Conservation (phyloP, 2,113 vertebrate genomes). For the Scomber japonicus region DNA sequence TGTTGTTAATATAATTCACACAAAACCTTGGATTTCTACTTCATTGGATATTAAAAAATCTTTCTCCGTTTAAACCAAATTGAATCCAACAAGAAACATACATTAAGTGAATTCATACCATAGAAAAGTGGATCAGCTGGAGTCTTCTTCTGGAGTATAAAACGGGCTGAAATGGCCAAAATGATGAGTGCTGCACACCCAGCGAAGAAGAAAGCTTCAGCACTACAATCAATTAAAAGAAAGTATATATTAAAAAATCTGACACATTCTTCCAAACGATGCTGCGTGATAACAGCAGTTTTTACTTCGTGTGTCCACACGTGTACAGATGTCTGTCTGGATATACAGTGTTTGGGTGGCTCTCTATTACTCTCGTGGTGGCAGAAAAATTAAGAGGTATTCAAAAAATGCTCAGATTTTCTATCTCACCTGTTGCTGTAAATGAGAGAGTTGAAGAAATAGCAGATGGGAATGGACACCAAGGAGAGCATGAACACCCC, state of each 20-base stretch:
- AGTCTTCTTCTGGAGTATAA: constrained; percentile 89
- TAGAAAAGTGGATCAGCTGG: constrained; percentile 93
- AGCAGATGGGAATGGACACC: constrained; percentile 91
- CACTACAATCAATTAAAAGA: constrained; percentile 73
- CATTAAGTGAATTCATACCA: constrained; percentile 80
- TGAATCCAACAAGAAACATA: not conserved
- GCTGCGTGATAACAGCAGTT: too few relatives aligned
- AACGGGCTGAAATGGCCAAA: constrained; percentile 81
- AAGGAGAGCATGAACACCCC: constrained; percentile 92
- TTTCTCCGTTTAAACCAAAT: too few relatives aligned
- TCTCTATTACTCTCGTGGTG: not conserved
- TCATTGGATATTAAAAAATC: not conserved
- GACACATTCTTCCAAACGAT: not conserved
- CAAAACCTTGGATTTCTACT: not conserved
- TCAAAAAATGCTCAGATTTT: not conserved
- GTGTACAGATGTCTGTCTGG: too few relatives aligned
- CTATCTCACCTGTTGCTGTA: constrained; percentile 86
- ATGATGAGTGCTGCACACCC: constrained; percentile 87
- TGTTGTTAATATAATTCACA: not conserved
- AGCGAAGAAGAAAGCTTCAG: constrained; percentile 86
- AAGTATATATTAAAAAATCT: not conserved
- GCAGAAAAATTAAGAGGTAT: not conserved
- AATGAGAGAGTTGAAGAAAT: constrained; percentile 87
- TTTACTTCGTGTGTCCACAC: too few relatives aligned
- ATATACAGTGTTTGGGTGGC: too few relatives aligned